Base-by-base conservation (phyloP, 1,140 invertebrate genomes). In the Aradophagus sp. region DNA sequence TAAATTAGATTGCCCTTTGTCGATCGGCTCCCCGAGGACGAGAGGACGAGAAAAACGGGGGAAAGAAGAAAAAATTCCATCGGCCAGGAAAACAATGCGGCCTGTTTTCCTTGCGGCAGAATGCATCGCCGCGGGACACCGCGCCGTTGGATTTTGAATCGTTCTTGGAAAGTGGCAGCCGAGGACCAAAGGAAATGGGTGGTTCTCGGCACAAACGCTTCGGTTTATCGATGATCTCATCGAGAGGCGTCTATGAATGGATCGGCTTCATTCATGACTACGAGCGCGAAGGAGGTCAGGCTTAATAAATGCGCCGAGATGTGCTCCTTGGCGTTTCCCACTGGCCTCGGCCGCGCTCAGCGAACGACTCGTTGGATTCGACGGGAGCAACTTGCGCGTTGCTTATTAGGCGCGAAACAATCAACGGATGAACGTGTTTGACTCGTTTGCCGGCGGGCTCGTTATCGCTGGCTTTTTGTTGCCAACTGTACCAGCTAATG, bases 391-490 rank as follows among this genome's bases (percentile, higher is more conserved):
- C 1, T 29, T 27, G 8, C 42, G 42, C 12, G n/a, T n/a, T 6
- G 27, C 29, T 61, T 66, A 73, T 68, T 61, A 69, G 32, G 10
- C 36, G 26, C 44, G 16, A 58, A 70, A 63, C 50, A 58, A 62
- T 70, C n/a, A n/a, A 7, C 58, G 55, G 47, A 55, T 76, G 62
- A 67, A 82, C 82, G 62, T 79, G 81, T 83, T 81, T 74, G 70
- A 79, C 77, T 71, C 75, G 76, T 77, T 71, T 71, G 14, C 34
- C 13, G 41, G 36, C 32, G 62, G 77, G 78, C 79, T 84, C 80
- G 75, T 83, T 85, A 85, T 80, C 80, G 77, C 61, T 66, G 45
- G 38, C 41, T 53, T 76, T 70, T 82, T 80, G 80, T 81, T 76
- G 76, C 65, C 42, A 71, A 56, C 65, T 63, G 73, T 70, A 73